These are phyloP conservation scores for Aricia artaxerxes DNA, from an alignment of 2,888 invertebrate genomes.

Conservation along the genomic window DNA sequence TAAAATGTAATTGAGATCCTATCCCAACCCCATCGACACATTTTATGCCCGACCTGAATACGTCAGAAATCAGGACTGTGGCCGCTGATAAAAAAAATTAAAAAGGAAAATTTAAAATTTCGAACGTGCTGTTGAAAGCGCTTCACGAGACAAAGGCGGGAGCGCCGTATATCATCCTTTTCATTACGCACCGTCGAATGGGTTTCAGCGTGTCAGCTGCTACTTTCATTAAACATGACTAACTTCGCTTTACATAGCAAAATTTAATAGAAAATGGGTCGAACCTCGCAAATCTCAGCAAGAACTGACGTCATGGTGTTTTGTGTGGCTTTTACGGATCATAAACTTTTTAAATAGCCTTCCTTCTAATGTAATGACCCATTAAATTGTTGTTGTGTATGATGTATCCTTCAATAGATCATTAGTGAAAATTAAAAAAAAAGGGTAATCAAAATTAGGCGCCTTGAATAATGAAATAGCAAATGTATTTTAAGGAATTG, in stretches of 20 bases:
- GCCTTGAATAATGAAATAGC: background rate
- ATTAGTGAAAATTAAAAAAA: background rate
- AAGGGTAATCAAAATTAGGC: background rate
- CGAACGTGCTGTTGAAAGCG: conserved; percentile 4
- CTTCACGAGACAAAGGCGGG: conserved; percentile 20
- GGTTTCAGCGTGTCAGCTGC: background rate
- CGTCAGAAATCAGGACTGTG: background rate
- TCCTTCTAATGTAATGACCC: background rate
- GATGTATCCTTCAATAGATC: background rate
- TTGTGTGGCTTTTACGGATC: background rate
- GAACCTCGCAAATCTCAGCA: background rate
- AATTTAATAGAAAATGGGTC: background rate
- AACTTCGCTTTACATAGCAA: conserved; percentile 10
- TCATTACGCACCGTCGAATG: conserved; percentile 25
- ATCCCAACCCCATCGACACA: background rate
- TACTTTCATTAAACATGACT: conserved; percentile 7
- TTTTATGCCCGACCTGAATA: background rate
- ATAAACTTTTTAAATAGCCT: background rate
- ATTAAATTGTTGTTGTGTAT: background rate
- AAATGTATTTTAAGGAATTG: background rate
- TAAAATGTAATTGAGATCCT: background rate
- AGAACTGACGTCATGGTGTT: background rate
- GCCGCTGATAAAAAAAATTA: background rate
- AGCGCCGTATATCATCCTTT: conserved; percentile 27
- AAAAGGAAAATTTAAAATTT: background rate